Conservation (phyloP, 2,888 invertebrate species). For the Dynastes grantii region DNA sequence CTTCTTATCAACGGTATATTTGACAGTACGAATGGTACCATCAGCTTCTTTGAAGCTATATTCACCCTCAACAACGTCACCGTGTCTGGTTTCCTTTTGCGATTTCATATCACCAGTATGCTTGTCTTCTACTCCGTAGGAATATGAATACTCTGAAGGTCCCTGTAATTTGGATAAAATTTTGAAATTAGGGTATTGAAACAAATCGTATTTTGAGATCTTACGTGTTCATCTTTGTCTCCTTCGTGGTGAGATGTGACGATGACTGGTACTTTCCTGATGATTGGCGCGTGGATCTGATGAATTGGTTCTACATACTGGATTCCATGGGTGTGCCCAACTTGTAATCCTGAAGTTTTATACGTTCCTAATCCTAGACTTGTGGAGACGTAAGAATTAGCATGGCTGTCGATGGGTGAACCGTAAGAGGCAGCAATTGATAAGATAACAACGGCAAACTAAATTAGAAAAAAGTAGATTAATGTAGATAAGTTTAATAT, state of each 20-base stretch:
- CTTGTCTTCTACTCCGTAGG: conserved; percentile 47
- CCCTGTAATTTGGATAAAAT: neutral
- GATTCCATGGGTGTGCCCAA: neutral
- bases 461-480: neutral
- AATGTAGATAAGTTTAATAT: neutral
- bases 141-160: conserved; percentile 43
- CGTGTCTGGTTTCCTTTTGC: conserved; percentile 45
- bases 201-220: neutral
- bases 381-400: neutral
- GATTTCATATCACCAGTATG: conserved; percentile 48
- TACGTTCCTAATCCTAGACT: conserved; percentile 21
- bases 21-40: conserved; percentile 46
- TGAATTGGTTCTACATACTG: neutral
- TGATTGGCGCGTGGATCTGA: neutral
- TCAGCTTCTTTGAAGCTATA: conserved; percentile 48
- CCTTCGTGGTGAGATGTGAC: neutral
- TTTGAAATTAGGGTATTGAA: neutral
- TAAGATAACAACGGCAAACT: neutral
- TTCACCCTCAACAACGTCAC: conserved; percentile 45
- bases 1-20: conserved; percentile 47
- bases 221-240: conserved; percentile 13
- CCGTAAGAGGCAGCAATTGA: neutral
- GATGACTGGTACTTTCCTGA: conserved; percentile 7
- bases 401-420: neutral
- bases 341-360: neutral